phyloP scores from a whole-genome alignment of 1,140 invertebrate genomes.

The Hyposmocoma kahamanoa region DNA sequence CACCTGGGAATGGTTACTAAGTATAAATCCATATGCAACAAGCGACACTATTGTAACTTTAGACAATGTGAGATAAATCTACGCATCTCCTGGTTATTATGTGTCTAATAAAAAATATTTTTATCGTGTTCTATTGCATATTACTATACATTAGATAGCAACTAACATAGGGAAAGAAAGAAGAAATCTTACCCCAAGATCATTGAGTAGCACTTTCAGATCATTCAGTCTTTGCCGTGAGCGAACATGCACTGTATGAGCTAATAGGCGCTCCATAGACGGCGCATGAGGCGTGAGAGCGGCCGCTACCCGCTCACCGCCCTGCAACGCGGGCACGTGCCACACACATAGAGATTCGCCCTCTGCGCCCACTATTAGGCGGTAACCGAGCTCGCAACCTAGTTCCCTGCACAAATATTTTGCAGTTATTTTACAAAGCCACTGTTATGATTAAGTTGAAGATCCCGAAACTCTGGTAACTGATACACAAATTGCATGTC shows the following conservation, averaged over 20 bases:
- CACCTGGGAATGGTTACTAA: constrained; percentile 55
- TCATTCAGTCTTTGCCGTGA: constrained; percentile 87
- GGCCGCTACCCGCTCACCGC: constrained; percentile 85
- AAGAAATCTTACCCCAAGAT: constrained; percentile 59
- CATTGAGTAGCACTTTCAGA: constrained; percentile 80
- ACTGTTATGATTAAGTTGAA: no score
- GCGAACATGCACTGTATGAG: constrained; percentile 97
- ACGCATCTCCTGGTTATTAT: no score
- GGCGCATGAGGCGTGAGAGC: constrained; percentile 90
- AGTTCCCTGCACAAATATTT: constrained; percentile 79
- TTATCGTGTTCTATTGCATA: no score
- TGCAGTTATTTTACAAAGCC: no score
- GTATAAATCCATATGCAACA: no score
- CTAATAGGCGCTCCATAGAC: constrained; percentile 95
- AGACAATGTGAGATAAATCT: no score
- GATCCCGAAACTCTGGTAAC: no score
- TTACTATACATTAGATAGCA: no score
- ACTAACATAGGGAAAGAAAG: no score
- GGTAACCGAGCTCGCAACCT: constrained; percentile 89
- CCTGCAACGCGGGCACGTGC: constrained; percentile 89
- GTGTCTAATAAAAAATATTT: no score
- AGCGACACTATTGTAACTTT: no score
- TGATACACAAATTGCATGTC: no score
- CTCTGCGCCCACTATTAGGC: constrained; percentile 92
- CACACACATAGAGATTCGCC: constrained; percentile 80